A percentile compares a stretch with the other conserved stretches of the same genome.
Evolutionary conservation across 2,113 vertebrate genomes (phyloP).

Genomic region (Sigmodon hispidus): DNA sequence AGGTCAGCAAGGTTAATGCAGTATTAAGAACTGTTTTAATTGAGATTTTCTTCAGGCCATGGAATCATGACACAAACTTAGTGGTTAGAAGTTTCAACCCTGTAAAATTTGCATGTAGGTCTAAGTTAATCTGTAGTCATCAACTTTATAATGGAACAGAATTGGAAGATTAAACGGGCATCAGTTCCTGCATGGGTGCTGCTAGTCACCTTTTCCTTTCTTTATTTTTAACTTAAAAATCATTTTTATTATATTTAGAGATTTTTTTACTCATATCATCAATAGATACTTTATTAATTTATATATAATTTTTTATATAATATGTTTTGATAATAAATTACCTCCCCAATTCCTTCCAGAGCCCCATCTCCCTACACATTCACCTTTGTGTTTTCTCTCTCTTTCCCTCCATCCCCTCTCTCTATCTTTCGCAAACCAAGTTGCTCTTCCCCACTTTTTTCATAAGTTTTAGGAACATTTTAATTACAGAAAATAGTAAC

Average conservation of each 20-base stretch:
- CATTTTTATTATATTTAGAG: neutral
- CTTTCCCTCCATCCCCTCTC: too few relatives aligned
- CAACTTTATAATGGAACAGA: neutral
- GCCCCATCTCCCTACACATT: neutral
- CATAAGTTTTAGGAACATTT: neutral
- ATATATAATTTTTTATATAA: neutral
- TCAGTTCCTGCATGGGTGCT: neutral
- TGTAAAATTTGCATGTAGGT: constrained; percentile 34
- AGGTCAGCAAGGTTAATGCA: constrained; percentile 70
- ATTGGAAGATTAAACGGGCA: neutral
- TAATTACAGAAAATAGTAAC: neutral
- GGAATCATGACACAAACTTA: constrained; percentile 1
- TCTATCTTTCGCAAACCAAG: neutral
- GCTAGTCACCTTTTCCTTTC: neutral
- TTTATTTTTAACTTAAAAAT: neutral
- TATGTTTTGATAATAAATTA: neutral
- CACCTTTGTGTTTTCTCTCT: neutral
- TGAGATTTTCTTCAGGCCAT: constrained; percentile 57
- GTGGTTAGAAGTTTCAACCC: constrained; percentile 27
- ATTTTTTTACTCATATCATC: too few relatives aligned
- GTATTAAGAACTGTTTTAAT: constrained; percentile 59
- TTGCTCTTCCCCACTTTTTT: neutral
- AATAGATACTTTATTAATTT: neutral
- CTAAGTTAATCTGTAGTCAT: constrained; percentile 47
- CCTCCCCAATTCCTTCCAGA: neutral